These are phyloP conservation scores for Drosophila aff. DNA, from an alignment of 1,140 invertebrate genomes.

Conservation along the genomic window DNA sequence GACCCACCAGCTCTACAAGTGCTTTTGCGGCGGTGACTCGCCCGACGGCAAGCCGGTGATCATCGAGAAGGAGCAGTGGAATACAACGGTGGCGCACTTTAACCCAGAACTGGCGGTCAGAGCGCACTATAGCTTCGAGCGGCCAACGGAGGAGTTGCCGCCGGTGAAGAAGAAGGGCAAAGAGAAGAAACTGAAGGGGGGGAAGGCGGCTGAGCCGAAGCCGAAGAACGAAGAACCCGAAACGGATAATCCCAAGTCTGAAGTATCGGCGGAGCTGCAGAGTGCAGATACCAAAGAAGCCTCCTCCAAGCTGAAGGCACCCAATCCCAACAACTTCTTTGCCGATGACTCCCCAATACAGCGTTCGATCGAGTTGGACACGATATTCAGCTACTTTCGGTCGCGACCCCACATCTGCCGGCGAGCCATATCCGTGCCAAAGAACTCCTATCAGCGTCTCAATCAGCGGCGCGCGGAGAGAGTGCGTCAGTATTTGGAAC, in stretches of 20 bases:
- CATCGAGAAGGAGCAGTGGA: constrained; percentile 68
- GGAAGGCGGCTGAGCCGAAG: constrained; percentile 1
- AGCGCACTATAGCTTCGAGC: constrained; percentile 76
- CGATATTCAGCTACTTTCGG: constrained; percentile 50
- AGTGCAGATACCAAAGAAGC: constrained; percentile 4
- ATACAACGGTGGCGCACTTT: constrained; percentile 38
- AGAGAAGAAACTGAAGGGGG: constrained; percentile 24
- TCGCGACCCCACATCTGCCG: constrained; percentile 44
- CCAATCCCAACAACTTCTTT: background rate
- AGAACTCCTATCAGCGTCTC: constrained; percentile 51
- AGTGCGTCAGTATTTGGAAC: background rate
- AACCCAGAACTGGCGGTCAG: constrained; percentile 58
- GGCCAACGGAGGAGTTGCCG: constrained; percentile 42
- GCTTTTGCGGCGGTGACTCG: constrained; percentile 72
- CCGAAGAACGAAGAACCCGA: background rate
- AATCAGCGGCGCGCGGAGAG: constrained; percentile 48
- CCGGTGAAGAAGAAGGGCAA: constrained; percentile 46
- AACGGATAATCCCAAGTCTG: background rate
- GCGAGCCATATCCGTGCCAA: constrained; percentile 60
- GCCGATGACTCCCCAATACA: background rate
- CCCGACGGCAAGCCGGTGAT: constrained; percentile 67
- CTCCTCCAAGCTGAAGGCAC: too few species aligned
- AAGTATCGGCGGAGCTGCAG: background rate
- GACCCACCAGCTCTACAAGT: constrained; percentile 83
- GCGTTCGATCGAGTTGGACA: constrained; percentile 51